Percentiles rank a stretch among this genome's conserved stretches.
phyloP scores from a whole-genome alignment of 2,113 vertebrate species.

The Petroica traversi region DNA sequence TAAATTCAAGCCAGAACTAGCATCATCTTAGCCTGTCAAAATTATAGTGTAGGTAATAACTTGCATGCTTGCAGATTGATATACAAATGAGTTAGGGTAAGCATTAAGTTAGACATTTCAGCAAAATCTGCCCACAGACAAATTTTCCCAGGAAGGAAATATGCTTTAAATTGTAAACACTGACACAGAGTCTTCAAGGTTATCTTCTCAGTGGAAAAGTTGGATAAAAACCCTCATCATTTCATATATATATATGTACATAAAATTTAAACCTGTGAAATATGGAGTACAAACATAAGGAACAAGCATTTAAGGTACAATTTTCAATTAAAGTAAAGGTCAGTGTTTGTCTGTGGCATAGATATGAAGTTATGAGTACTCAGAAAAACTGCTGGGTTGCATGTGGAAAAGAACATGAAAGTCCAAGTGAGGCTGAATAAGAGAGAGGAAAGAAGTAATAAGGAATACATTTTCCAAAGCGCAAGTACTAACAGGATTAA shows the following conservation, averaged over 20 bases:
- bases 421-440: neutral
- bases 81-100: neutral
- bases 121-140: neutral
- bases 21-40: neutral
- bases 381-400: fast-evolving
- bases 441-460: neutral
- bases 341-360: neutral
- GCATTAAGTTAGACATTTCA: neutral
- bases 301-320: neutral
- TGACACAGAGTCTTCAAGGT: neutral
- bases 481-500: neutral
- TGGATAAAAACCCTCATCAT: neutral
- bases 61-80: neutral
- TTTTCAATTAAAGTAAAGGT: neutral
- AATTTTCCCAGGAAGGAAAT: neutral
- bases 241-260: neutral
- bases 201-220: neutral
- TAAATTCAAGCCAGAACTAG: neutral
- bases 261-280: neutral
- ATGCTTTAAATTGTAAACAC: neutral
- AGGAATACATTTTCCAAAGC: neutral
- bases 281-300: neutral
- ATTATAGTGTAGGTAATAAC: neutral
- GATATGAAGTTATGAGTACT: neutral
- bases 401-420: neutral